These are phyloP conservation scores for Lophura nycthemera DNA, from an alignment of 2,113 vertebrate genomes.

Conservation along the genomic window DNA sequence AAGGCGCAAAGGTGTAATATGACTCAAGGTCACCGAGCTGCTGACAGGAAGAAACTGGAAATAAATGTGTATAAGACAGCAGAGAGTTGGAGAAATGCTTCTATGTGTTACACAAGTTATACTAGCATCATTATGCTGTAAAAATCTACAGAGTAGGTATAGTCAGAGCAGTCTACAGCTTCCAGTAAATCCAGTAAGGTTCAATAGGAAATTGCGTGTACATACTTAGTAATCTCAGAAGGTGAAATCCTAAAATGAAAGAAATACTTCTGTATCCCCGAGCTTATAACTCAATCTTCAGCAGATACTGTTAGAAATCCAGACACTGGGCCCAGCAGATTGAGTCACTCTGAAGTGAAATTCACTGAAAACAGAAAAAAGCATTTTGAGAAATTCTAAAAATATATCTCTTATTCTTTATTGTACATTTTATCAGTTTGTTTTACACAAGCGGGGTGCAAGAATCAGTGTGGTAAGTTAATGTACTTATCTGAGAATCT, in stretches of 20 bases:
- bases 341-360: background rate
- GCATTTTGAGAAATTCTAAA: background rate
- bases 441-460: background rate
- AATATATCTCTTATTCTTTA: background rate
- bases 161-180: background rate
- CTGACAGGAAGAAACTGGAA: background rate
- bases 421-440: background rate
- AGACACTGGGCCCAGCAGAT: background rate
- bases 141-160: background rate
- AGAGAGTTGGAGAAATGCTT: background rate
- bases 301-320: conserved; percentile 13
- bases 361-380: background rate
- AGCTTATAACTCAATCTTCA: conserved; percentile 31
- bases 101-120: background rate
- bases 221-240: conserved; percentile 1
- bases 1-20: background rate
- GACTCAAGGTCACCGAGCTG: background rate
- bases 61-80: background rate
- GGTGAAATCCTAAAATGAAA: background rate
- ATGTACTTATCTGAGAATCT: background rate
- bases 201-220: background rate
- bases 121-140: background rate
- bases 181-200: background rate
- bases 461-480: background rate
- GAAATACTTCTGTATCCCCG: background rate